Conservation (phyloP, 2,113 vertebrate species). For the Jaculus jaculus region DNA sequence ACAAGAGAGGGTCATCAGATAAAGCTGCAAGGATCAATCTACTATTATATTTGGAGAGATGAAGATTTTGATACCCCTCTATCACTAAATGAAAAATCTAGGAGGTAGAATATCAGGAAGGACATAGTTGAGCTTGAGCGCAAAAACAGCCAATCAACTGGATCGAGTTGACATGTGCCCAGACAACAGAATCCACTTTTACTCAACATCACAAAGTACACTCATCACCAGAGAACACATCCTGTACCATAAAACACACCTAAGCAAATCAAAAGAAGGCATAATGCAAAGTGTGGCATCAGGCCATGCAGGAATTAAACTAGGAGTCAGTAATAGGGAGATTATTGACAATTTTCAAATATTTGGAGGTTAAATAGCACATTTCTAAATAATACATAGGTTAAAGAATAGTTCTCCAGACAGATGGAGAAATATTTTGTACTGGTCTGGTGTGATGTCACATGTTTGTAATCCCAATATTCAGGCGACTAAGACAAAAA, state of each 20-base stretch:
- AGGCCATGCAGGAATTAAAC: not conserved
- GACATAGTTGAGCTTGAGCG: not conserved
- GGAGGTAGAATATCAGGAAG: not conserved
- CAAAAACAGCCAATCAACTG: not conserved
- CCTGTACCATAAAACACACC: not conserved
- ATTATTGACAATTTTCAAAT: not conserved
- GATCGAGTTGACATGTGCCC: not conserved
- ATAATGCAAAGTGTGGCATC: not conserved
- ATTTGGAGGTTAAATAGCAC: not conserved
- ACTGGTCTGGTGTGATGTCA: not conserved
- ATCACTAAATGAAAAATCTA: not conserved
- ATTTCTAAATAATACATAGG: not conserved
- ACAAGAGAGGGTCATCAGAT: not conserved
- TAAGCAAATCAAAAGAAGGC: not conserved
- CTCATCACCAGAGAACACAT: not conserved
- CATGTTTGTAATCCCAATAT: not conserved
- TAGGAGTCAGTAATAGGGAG: not conserved
- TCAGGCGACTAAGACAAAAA: too few species aligned
- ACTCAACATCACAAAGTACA: not conserved
- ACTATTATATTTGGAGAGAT: not conserved
- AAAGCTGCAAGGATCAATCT: not conserved
- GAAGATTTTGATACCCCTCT: not conserved
- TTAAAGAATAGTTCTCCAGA: not conserved
- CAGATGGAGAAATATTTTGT: not conserved
- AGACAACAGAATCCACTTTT: not conserved